Base-by-base conservation (phyloP, 2,797 vertebrate genomes). In the Chanos chanos region DNA sequence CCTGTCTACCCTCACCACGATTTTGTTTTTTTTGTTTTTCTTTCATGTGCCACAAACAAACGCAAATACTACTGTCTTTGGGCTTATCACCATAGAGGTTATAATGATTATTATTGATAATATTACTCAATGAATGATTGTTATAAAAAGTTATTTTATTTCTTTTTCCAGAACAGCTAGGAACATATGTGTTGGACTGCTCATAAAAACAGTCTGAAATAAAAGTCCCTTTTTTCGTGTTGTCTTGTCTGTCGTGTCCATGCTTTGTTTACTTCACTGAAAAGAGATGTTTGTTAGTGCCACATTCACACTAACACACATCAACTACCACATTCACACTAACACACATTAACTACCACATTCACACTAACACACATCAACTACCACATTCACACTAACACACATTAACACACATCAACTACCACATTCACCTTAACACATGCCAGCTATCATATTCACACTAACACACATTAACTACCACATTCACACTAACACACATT, bases 181-280 rank as follows among this genome's bases (percentile, higher is more conserved):
- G 77, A 86, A 78, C 82, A 82, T 85, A 84, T 83, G 82, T 91
- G 89, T 91, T 86, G 87, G 84, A 86, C 86, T 90, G 90, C 87
- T 89, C 82, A 77, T 90, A 83, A 81, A 85, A 90, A 82, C 87
- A 85, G 86, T 88, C 89, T 89, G 86, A 76, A 79, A 93, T 92
- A 93, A 92, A 93, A 91, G 86, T 81, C 68, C 74, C 76, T 84
- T 86, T 71, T 86, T 90, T 81, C 75, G 86, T 90, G 86, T 88
- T 68, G 73, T 71, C 50, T 71, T 34, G 45, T 79, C 74, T 79
- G 7, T 16, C 9, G 52, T 54, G 28, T 67, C 39, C 57, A 12
- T 66, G 27, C 6, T 64, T 55, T 33, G 5, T 16, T 12, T 27
- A 12, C 13, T 22, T 13, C 1, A 34, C 16, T 1, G 13, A 7